Conservation (phyloP, 1,140 invertebrate species). For the Archivesica marissinica region DNA sequence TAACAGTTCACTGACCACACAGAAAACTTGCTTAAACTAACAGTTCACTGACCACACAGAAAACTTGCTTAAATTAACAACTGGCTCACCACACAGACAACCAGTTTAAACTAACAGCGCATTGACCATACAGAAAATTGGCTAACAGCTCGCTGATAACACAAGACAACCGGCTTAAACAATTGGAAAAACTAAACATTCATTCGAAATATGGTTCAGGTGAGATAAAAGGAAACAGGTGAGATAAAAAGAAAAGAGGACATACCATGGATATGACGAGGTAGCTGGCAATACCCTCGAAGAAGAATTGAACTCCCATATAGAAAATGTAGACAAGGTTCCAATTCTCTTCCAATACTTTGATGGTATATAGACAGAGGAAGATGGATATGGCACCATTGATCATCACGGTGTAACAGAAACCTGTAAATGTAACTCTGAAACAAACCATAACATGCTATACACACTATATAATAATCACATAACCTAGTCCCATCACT, state of each 20-base stretch:
- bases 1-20: too few species aligned
- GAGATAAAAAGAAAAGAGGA: not conserved
- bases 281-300: constrained; percentile 66
- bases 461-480: not conserved
- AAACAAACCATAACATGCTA: constrained; percentile 60
- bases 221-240: not conserved
- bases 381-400: constrained; percentile 66
- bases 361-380: constrained; percentile 62
- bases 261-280: constrained; percentile 70
- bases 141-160: too few species aligned
- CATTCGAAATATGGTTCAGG: not conserved
- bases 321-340: constrained; percentile 72
- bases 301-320: constrained; percentile 68
- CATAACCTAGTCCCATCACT: too few species aligned
- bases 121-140: too few species aligned
- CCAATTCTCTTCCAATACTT: constrained; percentile 64
- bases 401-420: constrained; percentile 66
- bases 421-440: constrained; percentile 75
- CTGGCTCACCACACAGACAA: too few species aligned
- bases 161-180: too few species aligned
- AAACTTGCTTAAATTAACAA: too few species aligned
- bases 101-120: too few species aligned
- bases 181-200: too few species aligned
- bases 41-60: too few species aligned
- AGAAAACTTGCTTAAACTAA: too few species aligned